Base-by-base conservation (phyloP, 2,797 vertebrate genomes). In the Petrocephalus sullivani region DNA sequence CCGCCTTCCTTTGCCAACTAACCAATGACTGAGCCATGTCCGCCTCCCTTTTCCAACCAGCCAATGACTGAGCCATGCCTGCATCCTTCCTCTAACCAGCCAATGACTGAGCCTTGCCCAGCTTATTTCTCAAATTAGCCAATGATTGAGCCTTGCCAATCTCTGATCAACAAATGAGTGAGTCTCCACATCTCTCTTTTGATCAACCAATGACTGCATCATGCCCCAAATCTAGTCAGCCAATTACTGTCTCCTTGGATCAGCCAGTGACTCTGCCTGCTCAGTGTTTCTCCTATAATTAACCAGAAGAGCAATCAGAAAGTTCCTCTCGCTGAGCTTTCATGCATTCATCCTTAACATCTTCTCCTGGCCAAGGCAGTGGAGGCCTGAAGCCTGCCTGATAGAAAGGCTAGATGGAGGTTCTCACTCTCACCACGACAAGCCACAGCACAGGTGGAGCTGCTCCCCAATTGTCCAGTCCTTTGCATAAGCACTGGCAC, bases 181-280 rank as follows among this genome's bases (percentile, higher is more conserved):
- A 83, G 21, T 84, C 81, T 53, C 49, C 81, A 84, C 21, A 51
- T 49, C 49, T 28, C 12, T 51, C 81, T 54, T 84, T 49, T 84
- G 81, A 84, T 84, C 81, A 84, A n/a, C 49, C 81, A 84, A 84
- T 54, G 81, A 23, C 81, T 84, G 21, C 54, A 21, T 49, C 46
- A 84, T 84, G 81, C 46, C 51, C 21, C 3, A 23, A 46, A 23
- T 4, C 49, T 28, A 51, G 21, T 84, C 51, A 84, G 81, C 49
- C 21, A 54, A 84, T 84, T n/a, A 4, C 67, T 71, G 4, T 71
- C 67, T 71, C 14, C 67, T 71, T 71, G 75, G 41, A 81, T 81
- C 28, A 56, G 51, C n/a, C 12, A 28, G 12, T 85, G 49, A 19
- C 83, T 57, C n/a, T 49, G 19, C 37, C 37, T 78, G 71, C 41